Base-by-base conservation (phyloP, 2,888 invertebrate species). In the Schizaphis graminum region DNA sequence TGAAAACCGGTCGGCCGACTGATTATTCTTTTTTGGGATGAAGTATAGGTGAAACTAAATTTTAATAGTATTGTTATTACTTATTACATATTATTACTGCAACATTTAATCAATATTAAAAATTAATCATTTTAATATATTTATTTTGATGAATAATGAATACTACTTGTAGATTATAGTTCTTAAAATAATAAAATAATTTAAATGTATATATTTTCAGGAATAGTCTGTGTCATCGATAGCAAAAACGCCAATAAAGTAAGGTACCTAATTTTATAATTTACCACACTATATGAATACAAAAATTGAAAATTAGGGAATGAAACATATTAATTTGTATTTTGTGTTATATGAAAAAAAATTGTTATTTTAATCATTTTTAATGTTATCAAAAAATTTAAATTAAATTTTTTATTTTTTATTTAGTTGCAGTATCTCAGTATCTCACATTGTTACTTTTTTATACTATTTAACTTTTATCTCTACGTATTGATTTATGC, bases 151-250 rank as follows among this genome's bases (percentile, higher is more conserved):
- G 5, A 77, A 35, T 35, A 77, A 77, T 2, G 5, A 67, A 35
- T 16, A 0, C 35, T 77, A 77, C 35, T 3, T 77, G 21, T 3
- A 35, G 21, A 8, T 77, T 91, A 77, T 35, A 91, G 0, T 56
- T 35, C 24, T 49, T 77, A 49, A 91, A 44, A 91, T 41, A 86
- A 28, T 86, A 44, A 56, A 41, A 86, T 91, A 86, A 47, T 86
- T 11, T 57, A 86, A 57, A 44, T 89, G 47, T 67, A 95, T 95
- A 95, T 95, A 95, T 95, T 95, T 95, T n/a, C 94, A 96, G 96
- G 96, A 91, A 96, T 96, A 87, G 95, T 96, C 35, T 96, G 96
- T 28, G 96, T 96, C 77, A 96, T 96, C 28, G 96, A 96, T 95
- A 96, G 96, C 56, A 96, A 96, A 95, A 96, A 96, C 95, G 96